Evolutionary conservation across 2,797 vertebrate species (phyloP).

Genomic region (Amazonetta brasiliensis): DNA sequence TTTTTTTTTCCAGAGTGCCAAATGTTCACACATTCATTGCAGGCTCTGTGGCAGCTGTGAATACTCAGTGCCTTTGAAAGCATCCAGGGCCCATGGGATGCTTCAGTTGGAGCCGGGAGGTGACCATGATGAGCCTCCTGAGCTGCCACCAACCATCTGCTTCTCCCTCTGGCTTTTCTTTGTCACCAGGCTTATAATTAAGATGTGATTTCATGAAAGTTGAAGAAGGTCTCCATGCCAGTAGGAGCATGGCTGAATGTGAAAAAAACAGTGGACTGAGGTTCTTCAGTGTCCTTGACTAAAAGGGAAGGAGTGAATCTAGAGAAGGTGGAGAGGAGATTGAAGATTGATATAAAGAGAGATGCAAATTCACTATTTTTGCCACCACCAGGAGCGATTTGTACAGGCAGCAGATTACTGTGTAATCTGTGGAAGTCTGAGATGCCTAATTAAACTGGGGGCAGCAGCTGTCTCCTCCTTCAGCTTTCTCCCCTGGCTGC

Average conservation of each 20-base stretch:
- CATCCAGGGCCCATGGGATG: neutral
- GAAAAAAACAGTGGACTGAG: neutral
- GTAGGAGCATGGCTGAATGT: neutral
- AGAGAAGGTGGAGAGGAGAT: neutral
- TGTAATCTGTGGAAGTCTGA: neutral
- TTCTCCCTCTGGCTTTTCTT: neutral
- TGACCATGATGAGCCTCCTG: neutral
- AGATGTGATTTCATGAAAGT: neutral
- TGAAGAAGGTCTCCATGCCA: neutral
- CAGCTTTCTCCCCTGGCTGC: neutral
- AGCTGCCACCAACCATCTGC: neutral
- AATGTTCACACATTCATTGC: accelerated
- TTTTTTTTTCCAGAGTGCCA: neutral
- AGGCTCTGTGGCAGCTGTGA: neutral
- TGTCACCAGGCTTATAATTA: neutral
- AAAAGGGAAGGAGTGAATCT: neutral
- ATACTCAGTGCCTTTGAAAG: neutral
- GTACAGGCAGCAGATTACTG: neutral
- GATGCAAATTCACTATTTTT: neutral
- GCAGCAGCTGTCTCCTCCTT: neutral
- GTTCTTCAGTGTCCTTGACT: neutral
- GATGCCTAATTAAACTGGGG: neutral
- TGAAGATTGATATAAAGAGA: neutral
- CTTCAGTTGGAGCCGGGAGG: neutral
- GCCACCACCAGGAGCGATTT: neutral